A percentile compares a stretch with the other conserved stretches of the same genome.
Conservation (phyloP, 37 sponge, comb jelly and placozoan genomes). For the Cladorhizidae sp. region DNA sequence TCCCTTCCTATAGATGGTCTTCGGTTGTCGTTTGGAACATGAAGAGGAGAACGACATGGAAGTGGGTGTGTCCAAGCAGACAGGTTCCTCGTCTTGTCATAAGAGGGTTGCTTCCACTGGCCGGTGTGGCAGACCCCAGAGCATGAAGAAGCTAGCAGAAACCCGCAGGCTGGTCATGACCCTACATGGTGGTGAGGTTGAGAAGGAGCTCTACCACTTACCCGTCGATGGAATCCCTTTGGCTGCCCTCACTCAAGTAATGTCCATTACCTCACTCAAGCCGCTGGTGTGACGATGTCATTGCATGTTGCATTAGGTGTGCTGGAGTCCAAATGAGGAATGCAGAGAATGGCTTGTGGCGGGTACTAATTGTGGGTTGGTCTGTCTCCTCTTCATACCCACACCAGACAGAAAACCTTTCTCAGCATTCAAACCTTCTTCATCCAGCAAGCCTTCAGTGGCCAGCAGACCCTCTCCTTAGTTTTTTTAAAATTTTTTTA, state of each 20-base stretch:
- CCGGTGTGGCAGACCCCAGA: background rate
- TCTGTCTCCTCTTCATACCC: constrained; percentile 19
- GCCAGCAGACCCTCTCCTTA: too few species aligned
- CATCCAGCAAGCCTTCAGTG: too few species aligned
- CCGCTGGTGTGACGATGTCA: background rate
- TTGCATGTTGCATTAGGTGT: constrained; percentile 16
- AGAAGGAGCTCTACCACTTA: background rate
- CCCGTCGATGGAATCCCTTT: background rate
- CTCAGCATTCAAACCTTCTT: too few species aligned
- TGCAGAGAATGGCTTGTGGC: constrained; percentile 31
- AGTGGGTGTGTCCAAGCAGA: too few species aligned
- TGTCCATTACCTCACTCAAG: background rate
- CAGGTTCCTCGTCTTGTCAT: too few species aligned
- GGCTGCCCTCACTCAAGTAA: constrained; percentile 13
- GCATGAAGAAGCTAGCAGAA: constrained; percentile 11
- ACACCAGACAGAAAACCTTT: background rate
- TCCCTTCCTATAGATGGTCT: background rate
- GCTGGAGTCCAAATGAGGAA: constrained; percentile 36
- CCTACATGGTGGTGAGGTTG: too few species aligned
- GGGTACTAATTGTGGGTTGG: constrained; percentile 35
- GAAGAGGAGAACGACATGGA: background rate
- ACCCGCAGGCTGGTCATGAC: constrained; percentile 7
- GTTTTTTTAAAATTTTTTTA: too few species aligned
- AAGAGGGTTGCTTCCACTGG: too few species aligned
- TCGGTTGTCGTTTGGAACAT: constrained; percentile 3